A percentile compares a stretch with the other conserved stretches of the same genome.
Conservation (phyloP, 2,113 vertebrate genomes). For the Serilophus lunatus region DNA sequence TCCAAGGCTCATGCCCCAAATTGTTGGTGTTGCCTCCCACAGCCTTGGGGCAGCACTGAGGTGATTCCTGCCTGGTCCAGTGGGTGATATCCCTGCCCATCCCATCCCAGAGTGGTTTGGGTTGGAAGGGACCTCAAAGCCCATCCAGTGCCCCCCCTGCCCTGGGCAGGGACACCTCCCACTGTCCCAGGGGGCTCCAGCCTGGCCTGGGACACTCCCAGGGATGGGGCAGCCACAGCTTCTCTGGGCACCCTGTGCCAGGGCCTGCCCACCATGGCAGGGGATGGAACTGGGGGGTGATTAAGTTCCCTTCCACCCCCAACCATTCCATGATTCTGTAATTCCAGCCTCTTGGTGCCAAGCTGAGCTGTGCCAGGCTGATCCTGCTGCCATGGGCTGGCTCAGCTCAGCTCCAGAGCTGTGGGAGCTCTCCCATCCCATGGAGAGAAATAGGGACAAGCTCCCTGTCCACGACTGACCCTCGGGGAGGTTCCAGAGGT, state of each 20-base stretch:
- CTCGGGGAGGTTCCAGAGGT: not conserved
- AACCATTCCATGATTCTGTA: no score
- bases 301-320: not conserved
- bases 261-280: rapidly evolving
- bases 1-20: not conserved
- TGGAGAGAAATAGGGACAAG: rapidly evolving
- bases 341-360: rapidly evolving
- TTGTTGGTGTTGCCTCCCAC: not conserved
- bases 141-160: not conserved
- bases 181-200: rapidly evolving
- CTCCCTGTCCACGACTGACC: not conserved
- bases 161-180: not conserved
- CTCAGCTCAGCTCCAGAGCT: rapidly evolving
- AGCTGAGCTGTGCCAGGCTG: not conserved
- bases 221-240: not conserved
- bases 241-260: not conserved
- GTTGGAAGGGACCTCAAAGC: no score
- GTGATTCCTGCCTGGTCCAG: not conserved
- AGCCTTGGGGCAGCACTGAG: not conserved
- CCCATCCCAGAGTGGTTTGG: not conserved
- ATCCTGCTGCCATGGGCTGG: not conserved
- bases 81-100: not conserved
- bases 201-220: not conserved
- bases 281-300: not conserved
- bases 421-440: rapidly evolving